A percentile compares a stretch with the other conserved stretches of the same genome.
Evolutionary conservation across 2,888 invertebrate genomes (phyloP).

Genomic region (Cephus spinipes): DNA sequence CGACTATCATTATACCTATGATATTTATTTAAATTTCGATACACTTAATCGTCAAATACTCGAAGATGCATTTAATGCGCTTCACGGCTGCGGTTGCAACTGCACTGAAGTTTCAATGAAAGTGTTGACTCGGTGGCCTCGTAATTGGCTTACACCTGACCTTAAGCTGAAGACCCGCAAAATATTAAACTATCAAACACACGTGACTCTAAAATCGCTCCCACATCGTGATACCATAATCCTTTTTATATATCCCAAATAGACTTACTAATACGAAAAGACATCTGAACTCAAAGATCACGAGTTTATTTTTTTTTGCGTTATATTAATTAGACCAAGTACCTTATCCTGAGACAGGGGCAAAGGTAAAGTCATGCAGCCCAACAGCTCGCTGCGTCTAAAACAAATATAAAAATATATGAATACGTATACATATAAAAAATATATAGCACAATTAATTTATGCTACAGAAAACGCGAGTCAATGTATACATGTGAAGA

Average conservation of each 20-base stretch:
- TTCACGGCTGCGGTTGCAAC: too few species aligned
- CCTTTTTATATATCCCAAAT: too few species aligned
- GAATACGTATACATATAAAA: slow-evolving; percentile 9
- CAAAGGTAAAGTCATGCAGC: slow-evolving; percentile 92
- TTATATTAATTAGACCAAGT: slow-evolving; percentile 31
- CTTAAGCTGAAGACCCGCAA: slow-evolving; percentile 43
- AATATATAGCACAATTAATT: not conserved
- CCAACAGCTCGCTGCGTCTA: slow-evolving; percentile 94
- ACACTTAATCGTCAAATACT: too few species aligned
- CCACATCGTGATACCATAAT: not conserved
- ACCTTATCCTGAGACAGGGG: slow-evolving; percentile 83
- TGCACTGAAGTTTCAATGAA: too few species aligned
- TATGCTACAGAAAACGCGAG: too few species aligned
- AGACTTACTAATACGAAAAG: too few species aligned
- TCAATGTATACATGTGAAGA: too few species aligned
- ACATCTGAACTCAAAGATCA: too few species aligned
- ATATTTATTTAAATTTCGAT: not conserved
- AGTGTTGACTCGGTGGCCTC: slow-evolving; percentile 8
- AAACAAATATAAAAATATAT: slow-evolving; percentile 68
- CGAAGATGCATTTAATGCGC: too few species aligned
- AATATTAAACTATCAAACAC: not conserved
- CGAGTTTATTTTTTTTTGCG: too few species aligned
- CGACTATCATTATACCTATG: slow-evolving; percentile 55
- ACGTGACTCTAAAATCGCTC: slow-evolving; percentile 12
- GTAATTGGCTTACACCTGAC: slow-evolving; percentile 60